These are phyloP conservation scores for Chloroceryle aenea DNA, from an alignment of 2,113 vertebrate genomes.

Conservation along the genomic window DNA sequence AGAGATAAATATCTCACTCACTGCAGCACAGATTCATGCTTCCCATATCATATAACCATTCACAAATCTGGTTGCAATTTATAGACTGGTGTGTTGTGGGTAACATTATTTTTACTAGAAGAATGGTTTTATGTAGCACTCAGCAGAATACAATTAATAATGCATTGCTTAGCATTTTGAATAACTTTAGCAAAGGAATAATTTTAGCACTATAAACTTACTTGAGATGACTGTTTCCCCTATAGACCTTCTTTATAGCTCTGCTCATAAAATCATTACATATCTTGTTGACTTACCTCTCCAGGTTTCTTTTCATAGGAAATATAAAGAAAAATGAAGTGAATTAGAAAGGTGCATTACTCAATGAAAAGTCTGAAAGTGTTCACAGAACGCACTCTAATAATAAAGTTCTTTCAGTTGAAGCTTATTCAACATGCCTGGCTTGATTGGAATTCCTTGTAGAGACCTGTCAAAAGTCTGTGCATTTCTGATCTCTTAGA, in stretches of 20 bases:
- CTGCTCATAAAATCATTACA: constrained; percentile 15
- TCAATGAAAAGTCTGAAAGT: background rate
- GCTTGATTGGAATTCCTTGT: background rate
- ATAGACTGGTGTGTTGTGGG: constrained; percentile 28
- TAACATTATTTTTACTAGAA: constrained; percentile 30
- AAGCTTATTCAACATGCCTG: background rate
- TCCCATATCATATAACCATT: constrained; percentile 29
- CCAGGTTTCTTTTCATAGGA: background rate
- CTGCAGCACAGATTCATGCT: constrained; percentile 39
- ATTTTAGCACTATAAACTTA: constrained; percentile 53
- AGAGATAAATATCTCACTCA: constrained; percentile 1
- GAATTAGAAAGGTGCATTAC: background rate
- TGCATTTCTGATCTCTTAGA: background rate
- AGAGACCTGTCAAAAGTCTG: background rate
- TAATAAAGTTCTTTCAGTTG: background rate
- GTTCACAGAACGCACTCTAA: background rate
- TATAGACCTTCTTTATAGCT: constrained; percentile 2
- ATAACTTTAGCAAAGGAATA: constrained; percentile 68
- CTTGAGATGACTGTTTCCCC: background rate
- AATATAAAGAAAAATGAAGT: background rate
- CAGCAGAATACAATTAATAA: constrained; percentile 69
- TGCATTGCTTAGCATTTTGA: constrained; percentile 58
- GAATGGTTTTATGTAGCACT: constrained; percentile 42
- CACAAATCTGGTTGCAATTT: constrained; percentile 60
- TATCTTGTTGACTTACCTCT: background rate